A percentile compares a stretch with the other conserved stretches of the same genome.
Evolutionary conservation across 1,140 invertebrate species (phyloP).

Genomic region (Elymnias hypermnestra): DNA sequence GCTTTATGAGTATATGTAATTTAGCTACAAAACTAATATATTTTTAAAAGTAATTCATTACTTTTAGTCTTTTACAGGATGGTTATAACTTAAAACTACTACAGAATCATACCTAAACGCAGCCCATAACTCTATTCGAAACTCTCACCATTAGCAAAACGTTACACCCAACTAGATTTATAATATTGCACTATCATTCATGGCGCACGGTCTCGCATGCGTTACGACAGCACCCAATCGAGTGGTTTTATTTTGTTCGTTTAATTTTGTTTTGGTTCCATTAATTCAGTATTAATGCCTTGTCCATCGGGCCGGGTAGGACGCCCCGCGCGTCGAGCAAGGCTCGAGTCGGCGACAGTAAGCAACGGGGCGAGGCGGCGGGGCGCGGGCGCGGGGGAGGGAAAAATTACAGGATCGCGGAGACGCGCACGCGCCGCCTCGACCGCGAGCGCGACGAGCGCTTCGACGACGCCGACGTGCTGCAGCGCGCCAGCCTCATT

Average conservation of each 20-base stretch:
- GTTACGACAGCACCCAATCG: constrained; percentile 24
- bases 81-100: too few relatives aligned
- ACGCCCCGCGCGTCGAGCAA: constrained; percentile 8
- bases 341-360: constrained; percentile 22
- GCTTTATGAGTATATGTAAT: too few relatives aligned
- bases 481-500: constrained; percentile 89
- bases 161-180: background rate
- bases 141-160: constrained; percentile 11
- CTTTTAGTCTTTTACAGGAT: too few relatives aligned
- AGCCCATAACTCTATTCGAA: constrained; percentile 17
- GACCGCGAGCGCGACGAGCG: constrained; percentile 77
- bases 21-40: too few relatives aligned
- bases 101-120: constrained; percentile 20
- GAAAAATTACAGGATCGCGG: constrained; percentile 50
- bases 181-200: too few relatives aligned
- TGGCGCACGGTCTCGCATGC: too few relatives aligned
- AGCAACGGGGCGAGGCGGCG: constrained; percentile 26
- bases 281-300: constrained; percentile 21
- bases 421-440: constrained; percentile 54
- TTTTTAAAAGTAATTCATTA: too few relatives aligned
- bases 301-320: constrained; percentile 19
- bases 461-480: constrained; percentile 85
- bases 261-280: constrained; percentile 27
- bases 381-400: constrained; percentile 19
- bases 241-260: constrained; percentile 34